Evolutionary conservation across 2,797 vertebrate species (phyloP), one percentile per base, ranked within the genome.

Genomic region (Anolis apletophallus): DNA sequence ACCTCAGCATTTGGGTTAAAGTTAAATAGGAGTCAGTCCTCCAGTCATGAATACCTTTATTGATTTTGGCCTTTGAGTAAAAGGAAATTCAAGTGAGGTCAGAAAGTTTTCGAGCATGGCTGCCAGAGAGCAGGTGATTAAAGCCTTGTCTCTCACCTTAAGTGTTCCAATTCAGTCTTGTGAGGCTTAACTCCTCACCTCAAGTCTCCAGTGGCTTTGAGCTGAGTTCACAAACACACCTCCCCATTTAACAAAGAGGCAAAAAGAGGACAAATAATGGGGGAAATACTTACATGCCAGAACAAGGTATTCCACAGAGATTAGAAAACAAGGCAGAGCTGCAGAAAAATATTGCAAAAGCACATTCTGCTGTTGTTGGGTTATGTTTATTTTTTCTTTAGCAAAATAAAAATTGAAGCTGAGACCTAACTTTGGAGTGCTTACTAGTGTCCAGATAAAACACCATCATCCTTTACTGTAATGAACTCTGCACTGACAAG

Each of bases 401-500:
- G 69, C 8, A 71, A 90, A 23, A n/a, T n/a, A n/a, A 46, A 88
- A 93, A 92, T 91, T 88, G 87, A 80, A 85, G 54, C 29, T 57
- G 77, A n/a, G 80, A 81, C 34, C 61, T 23, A 19, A 84, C 12
- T 68, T 29, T 87, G 87, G 61, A 93, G 16, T 80, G 81, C 88
- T 95, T 88, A 90, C 32, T 50, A 92, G 83, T 83, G 88, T 92
- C 93, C 93, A 94, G 91, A 94, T 93, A 94, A 94, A 96, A 92
- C 34, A 88, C 88, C 90, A 83, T 93, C 95, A 96, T 96, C 87
- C 89, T 95, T 96, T 95, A 96, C 94, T 83, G 92, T 95, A 96
- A 96, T 95, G 94, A 96, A 96, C 95, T 96, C 94, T 88, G 87
- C 67, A 87, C 91, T 95, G 95, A 95, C 96, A 96, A 95, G 94